Conservation (phyloP, 2,888 invertebrate genomes). For the Machimus atricapillus region DNA sequence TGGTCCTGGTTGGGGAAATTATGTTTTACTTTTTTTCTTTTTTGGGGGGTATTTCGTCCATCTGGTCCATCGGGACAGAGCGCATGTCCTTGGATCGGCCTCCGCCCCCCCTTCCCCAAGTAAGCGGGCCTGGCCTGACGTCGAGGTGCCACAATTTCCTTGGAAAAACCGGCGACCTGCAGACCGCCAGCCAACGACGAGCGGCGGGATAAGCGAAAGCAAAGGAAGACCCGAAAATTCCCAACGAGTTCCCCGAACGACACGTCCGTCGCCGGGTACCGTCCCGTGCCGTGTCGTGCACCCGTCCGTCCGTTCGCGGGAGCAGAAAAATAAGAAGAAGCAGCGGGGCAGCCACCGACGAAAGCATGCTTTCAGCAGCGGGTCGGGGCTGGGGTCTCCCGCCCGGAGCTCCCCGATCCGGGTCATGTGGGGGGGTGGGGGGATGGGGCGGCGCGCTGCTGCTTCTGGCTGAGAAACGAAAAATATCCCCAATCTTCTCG, state of each 20-base stretch:
- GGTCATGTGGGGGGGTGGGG: not conserved
- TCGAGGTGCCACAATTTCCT: not conserved
- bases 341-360: not conserved
- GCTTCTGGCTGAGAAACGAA: not conserved
- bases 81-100: not conserved
- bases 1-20: not conserved
- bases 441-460: not conserved
- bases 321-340: not conserved
- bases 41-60: not conserved
- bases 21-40: not conserved
- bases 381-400: not conserved
- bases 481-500: conserved; percentile 2
- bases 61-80: not conserved
- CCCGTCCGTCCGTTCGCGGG: not conserved
- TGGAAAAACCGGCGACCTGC: not conserved
- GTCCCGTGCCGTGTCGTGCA: not conserved
- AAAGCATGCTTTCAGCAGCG: not conserved
- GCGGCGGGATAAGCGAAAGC: not conserved
- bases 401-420: not conserved
- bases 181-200: not conserved
- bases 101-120: not conserved
- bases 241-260: not conserved
- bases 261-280: not conserved
- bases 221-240: not conserved
- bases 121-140: not conserved